Base-by-base conservation (phyloP, 2,113 vertebrate species). In the Poecile atricapillus region DNA sequence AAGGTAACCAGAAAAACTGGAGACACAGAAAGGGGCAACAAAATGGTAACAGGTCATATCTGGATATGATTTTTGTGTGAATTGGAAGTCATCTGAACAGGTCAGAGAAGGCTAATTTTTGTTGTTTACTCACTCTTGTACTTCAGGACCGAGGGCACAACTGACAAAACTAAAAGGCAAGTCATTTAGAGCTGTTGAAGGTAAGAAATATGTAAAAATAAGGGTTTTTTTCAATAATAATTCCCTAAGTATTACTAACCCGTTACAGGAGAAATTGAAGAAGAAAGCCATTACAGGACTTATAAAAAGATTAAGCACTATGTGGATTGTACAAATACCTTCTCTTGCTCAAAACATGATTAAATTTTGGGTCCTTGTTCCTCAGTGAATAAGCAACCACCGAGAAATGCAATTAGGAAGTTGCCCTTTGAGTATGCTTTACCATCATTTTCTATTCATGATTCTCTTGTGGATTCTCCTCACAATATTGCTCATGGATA, bases 171-270 rank as follows among this genome's bases (percentile, higher is more conserved):
- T 9, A 27, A 60, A 90, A 74, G 10, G 27, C 6, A 35, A 62
- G n/a, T 62, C 0, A 47, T 50, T 69, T 53, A 28, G 52, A 83
- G 6, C 1, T 24, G 10, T 13, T 55, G 27, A 77, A 90, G 59
- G 8, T 22, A 41, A 62, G 9, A 69, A 90, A 58, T 58, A 52
- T 1, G 25, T 44, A 37, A 89, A 82, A 37, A 7, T 16, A 79
- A 56, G 0, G 2, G 7, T 28, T 65, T 74, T 41, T 70, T 41
- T 7, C 0, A 52, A 22, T 28, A 83, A 71, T 46, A 52, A 58
- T 9, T 2, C 4, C 1, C 16, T 47, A 33, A 3, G 11, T 49
- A 35, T 28, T 64, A 28, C 5, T 4, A 5, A 27, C 2, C 5
- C 43, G 1, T 43, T 82, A 52, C 19, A 63, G 14, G 8, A 33